phyloP scores from a whole-genome alignment of 2,888 invertebrate species.

The Heliothis peltigera region DNA sequence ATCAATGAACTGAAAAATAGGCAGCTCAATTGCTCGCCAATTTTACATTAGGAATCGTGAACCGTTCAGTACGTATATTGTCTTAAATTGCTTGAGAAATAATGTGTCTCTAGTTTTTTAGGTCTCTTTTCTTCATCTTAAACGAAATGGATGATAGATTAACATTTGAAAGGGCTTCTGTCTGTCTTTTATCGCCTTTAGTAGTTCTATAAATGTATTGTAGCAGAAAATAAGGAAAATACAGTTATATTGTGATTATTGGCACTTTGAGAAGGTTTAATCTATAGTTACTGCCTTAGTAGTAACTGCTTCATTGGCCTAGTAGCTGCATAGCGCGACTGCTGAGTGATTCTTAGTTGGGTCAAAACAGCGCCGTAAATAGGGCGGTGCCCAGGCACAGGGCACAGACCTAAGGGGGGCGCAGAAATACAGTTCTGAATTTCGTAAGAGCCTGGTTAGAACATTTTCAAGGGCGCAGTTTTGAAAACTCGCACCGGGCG shows the following conservation, averaged over 20 bases:
- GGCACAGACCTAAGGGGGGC: no score
- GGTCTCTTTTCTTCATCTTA: not conserved
- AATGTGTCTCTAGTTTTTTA: not conserved
- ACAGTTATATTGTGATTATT: not conserved
- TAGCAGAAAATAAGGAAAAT: no score
- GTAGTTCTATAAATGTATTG: not conserved
- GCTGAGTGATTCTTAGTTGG: no score
- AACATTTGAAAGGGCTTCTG: constrained; percentile 1
- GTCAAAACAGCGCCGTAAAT: no score
- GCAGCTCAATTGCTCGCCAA: not conserved
- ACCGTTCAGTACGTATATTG: not conserved
- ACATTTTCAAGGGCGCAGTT: no score
- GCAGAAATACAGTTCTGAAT: no score
- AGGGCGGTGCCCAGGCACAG: no score
- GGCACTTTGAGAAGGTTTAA: not conserved
- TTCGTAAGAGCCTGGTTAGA: no score
- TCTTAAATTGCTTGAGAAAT: constrained; percentile 2
- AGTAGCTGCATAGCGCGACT: no score
- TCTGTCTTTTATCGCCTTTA: not conserved
- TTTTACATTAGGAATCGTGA: not conserved
- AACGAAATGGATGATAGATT: not conserved
- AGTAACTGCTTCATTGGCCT: no score
- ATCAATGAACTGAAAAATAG: constrained; percentile 19
- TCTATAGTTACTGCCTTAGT: no score
- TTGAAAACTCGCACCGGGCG: no score